phyloP scores from a whole-genome alignment of 2,113 vertebrate genomes.

The Platichthys stellatus region DNA sequence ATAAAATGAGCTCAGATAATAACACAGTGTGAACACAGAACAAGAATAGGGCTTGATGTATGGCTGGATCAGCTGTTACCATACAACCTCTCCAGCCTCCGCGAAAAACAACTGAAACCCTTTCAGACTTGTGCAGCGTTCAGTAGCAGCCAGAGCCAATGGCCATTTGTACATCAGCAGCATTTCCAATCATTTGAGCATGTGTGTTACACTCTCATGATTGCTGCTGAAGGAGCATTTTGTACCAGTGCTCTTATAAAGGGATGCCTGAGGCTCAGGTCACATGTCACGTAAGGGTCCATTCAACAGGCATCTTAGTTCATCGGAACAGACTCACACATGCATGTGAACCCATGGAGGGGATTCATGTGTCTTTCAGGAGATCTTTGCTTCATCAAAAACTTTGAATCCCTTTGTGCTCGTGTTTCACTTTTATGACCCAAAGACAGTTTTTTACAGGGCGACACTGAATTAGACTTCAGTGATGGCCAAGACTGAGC shows the following conservation, averaged over 20 bases:
- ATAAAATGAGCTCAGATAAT: neutral
- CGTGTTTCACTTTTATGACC: too few relatives aligned
- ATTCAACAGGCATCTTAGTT: too few relatives aligned
- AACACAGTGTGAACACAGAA: slow-evolving; percentile 18
- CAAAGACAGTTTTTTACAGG: too few relatives aligned
- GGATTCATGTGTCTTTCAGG: too few relatives aligned
- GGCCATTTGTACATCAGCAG: neutral
- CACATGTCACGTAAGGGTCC: neutral
- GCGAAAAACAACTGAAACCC: slow-evolving; percentile 38
- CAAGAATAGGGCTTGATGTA: slow-evolving; percentile 1
- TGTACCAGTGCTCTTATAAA: neutral
- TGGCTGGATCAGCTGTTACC: slow-evolving; percentile 31
- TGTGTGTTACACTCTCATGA: slow-evolving; percentile 24
- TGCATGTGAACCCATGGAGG: too few relatives aligned
- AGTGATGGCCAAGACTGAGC: too few relatives aligned
- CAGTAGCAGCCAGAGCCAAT: neutral
- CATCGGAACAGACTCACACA: too few relatives aligned
- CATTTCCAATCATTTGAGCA: neutral
- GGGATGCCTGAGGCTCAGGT: slow-evolving; percentile 18
- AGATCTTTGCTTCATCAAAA: too few relatives aligned
- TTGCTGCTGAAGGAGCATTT: slow-evolving; percentile 20
- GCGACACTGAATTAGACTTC: too few relatives aligned
- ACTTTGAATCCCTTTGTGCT: too few relatives aligned
- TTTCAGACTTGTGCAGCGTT: slow-evolving; percentile 11
- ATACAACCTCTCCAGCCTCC: neutral